phyloP scores from a whole-genome alignment of 2,888 invertebrate species.

The Schizaphis graminum region DNA sequence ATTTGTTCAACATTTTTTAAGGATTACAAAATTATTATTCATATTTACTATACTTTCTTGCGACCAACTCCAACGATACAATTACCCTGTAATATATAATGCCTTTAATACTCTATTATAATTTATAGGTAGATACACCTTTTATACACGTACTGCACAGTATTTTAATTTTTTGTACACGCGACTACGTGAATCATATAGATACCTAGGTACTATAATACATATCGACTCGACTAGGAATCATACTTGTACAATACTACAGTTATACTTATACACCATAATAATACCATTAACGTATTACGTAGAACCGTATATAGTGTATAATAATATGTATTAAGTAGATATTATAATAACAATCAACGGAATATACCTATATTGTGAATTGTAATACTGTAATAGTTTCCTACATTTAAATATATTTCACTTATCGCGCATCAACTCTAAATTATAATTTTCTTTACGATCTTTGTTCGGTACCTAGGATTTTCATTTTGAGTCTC shows the following conservation, averaged over 20 bases:
- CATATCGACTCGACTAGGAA: background rate
- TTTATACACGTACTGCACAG: background rate
- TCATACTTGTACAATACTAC: background rate
- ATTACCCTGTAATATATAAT: background rate
- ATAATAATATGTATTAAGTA: background rate
- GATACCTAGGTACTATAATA: background rate
- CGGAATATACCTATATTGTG: too few relatives aligned
- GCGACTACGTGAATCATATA: background rate
- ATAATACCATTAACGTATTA: background rate
- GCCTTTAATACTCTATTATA: background rate
- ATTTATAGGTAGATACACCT: background rate
- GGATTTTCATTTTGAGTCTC: background rate
- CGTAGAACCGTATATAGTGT: background rate
- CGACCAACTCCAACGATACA: too few relatives aligned
- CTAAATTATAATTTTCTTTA: background rate
- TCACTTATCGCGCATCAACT: background rate
- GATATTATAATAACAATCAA: background rate
- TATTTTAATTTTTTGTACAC: background rate
- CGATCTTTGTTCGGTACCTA: background rate
- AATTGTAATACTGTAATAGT: background rate
- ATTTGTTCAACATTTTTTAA: background rate
- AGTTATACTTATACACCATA: background rate
- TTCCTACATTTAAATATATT: background rate
- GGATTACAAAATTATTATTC: background rate
- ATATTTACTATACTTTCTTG: too few relatives aligned